These are phyloP conservation scores for Actinopyga echinites DNA, from an alignment of 53 echinoderm and acorn worm species.

Conservation along the genomic window DNA sequence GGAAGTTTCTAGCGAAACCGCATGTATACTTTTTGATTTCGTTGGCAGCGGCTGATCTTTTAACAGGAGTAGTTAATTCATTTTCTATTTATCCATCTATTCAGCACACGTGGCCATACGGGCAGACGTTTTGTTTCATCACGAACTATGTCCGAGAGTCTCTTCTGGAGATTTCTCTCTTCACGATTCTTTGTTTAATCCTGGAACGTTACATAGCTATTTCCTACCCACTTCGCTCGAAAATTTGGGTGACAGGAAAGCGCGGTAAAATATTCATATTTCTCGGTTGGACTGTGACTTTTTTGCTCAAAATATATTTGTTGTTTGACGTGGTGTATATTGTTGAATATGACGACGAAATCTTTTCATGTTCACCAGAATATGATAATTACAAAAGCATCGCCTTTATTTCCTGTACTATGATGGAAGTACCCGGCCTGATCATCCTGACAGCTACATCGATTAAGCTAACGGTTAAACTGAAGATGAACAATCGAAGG, in stretches of 20 bases:
- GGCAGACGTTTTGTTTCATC: constrained; percentile 8
- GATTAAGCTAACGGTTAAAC: not conserved
- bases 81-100: constrained; percentile 30
- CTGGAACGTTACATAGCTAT: constrained; percentile 53
- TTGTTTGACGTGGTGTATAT: not conserved
- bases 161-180: constrained; percentile 29
- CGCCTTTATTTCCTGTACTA: not conserved
- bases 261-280: constrained; percentile 7
- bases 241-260: not conserved
- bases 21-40: constrained; percentile 52
- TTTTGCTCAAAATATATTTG: not conserved
- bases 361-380: not conserved
- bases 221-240: constrained; percentile 1
- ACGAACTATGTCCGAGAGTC: constrained; percentile 21
- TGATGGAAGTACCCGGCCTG: not conserved
- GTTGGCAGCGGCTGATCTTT: constrained; percentile 43
- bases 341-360: not conserved
- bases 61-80: constrained; percentile 21
- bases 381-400: not conserved
- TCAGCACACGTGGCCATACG: constrained; percentile 44
- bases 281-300: not conserved
- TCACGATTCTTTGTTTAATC: constrained; percentile 48
- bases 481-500: not conserved
- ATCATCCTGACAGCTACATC: not conserved
- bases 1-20: constrained; percentile 32